phyloP scores from a whole-genome alignment of 2,797 vertebrate species.

The Oceanodroma leucorhoa region DNA sequence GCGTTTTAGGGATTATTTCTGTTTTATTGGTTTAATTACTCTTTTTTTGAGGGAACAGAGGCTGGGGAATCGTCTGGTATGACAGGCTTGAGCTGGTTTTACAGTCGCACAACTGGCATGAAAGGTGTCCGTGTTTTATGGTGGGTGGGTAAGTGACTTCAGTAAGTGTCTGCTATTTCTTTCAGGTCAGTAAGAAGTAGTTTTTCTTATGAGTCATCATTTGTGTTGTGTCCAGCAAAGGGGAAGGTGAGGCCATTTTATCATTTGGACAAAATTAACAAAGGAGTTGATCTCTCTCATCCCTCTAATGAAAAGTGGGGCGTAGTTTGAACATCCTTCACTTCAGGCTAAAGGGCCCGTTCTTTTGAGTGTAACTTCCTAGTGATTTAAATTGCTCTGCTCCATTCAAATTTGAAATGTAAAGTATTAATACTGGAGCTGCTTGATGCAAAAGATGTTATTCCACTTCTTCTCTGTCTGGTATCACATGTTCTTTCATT shows the following conservation, averaged over 20 bases:
- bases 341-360: background rate
- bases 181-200: slow-evolving; percentile 61
- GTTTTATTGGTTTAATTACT: slow-evolving; percentile 47
- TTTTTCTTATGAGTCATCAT: slow-evolving; percentile 63
- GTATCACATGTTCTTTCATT: background rate
- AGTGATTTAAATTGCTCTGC: background rate
- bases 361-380: background rate
- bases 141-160: slow-evolving; percentile 67
- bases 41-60: background rate
- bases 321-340: background rate
- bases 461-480: background rate
- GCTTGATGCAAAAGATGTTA: background rate
- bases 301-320: background rate
- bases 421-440: background rate
- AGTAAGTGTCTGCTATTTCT: slow-evolving; percentile 53
- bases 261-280: background rate
- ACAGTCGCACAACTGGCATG: slow-evolving; percentile 29
- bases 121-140: slow-evolving; percentile 66
- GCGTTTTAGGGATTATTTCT: slow-evolving; percentile 25
- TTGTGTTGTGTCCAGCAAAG: slow-evolving; percentile 60
- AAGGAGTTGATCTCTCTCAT: background rate
- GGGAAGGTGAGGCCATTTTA: slow-evolving; percentile 65
- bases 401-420: background rate
- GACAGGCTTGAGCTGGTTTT: slow-evolving; percentile 64
- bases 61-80: slow-evolving; percentile 13